phyloP scores from a whole-genome alignment of 2,888 invertebrate species.

The Xestoiulus laeticollis region DNA sequence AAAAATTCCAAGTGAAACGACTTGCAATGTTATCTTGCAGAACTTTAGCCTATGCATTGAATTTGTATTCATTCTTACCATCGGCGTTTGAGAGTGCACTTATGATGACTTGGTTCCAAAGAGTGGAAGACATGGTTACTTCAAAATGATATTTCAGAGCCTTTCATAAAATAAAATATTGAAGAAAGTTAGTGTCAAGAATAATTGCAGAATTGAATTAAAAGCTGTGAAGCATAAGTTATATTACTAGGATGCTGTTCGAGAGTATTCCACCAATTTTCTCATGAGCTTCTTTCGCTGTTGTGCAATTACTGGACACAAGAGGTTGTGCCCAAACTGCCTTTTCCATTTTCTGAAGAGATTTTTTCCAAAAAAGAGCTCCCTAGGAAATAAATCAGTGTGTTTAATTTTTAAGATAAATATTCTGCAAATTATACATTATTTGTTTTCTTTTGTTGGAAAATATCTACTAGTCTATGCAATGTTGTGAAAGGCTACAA shows the following conservation, averaged over 20 bases:
- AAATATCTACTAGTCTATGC: too few species aligned
- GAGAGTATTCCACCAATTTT: not conserved
- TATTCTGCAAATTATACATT: too few species aligned
- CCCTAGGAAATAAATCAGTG: not conserved
- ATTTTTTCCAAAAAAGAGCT: not conserved
- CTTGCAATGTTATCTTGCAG: too few species aligned
- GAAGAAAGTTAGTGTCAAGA: not conserved
- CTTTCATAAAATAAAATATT: not conserved
- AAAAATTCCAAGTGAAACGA: too few species aligned
- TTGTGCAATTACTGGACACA: not conserved
- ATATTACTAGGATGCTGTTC: not conserved
- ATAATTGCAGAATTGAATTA: not conserved
- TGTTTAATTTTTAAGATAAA: too few species aligned
- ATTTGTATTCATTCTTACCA: not conserved
- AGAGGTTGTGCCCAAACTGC: not conserved
- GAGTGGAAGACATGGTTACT: not conserved
- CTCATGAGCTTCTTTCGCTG: not conserved
- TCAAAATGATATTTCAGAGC: not conserved
- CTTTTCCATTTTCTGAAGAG: not conserved
- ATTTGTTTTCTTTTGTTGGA: too few species aligned
- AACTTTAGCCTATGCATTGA: not conserved
- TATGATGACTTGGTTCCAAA: conserved; percentile 22
- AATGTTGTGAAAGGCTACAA: too few species aligned
- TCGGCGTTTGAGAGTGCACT: not conserved
- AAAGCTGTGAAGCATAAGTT: not conserved